These are phyloP conservation scores for Sogatella furcifera DNA, from an alignment of 1,140 invertebrate genomes.

Conservation along the genomic window DNA sequence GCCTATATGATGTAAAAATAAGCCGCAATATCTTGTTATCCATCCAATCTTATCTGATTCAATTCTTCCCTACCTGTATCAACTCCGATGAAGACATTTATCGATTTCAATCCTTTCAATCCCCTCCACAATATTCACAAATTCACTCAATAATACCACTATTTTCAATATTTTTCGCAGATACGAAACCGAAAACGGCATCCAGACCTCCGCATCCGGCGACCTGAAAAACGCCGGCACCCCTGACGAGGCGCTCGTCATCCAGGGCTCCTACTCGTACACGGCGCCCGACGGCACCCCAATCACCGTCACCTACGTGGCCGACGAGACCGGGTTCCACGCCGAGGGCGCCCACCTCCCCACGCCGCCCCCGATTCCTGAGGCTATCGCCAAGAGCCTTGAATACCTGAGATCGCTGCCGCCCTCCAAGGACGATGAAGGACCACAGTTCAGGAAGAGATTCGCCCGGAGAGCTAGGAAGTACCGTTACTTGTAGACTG, in stretches of 20 bases:
- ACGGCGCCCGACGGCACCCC: slow-evolving; percentile 53
- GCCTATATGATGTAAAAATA: too few relatives aligned
- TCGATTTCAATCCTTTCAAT: too few relatives aligned
- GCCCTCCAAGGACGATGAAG: slow-evolving; percentile 14
- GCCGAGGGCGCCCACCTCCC: slow-evolving; percentile 44
- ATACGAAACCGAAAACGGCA: slow-evolving; percentile 47
- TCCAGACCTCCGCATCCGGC: slow-evolving; percentile 35
- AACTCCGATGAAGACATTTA: too few relatives aligned
- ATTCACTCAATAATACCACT: too few relatives aligned
- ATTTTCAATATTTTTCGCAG: slow-evolving; percentile 27
- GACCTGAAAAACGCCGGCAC: slow-evolving; percentile 21
- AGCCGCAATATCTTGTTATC: too few relatives aligned
- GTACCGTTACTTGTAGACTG: too few relatives aligned
- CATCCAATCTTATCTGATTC: too few relatives aligned
- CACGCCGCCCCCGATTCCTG: slow-evolving; percentile 19
- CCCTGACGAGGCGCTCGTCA: slow-evolving; percentile 18
- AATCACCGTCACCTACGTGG: slow-evolving; percentile 46
- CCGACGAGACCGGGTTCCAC: slow-evolving; percentile 65
- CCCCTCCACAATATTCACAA: too few relatives aligned
- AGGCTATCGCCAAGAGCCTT: slow-evolving; percentile 45
- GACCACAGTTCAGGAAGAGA: neutral
- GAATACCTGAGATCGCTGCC: slow-evolving; percentile 46
- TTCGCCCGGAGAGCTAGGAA: too few relatives aligned
- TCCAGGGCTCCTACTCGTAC: slow-evolving; percentile 47
- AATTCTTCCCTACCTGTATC: too few relatives aligned